Evolutionary conservation across 2,797 vertebrate genomes (phyloP).

Genomic region (Malacoraja senta): DNA sequence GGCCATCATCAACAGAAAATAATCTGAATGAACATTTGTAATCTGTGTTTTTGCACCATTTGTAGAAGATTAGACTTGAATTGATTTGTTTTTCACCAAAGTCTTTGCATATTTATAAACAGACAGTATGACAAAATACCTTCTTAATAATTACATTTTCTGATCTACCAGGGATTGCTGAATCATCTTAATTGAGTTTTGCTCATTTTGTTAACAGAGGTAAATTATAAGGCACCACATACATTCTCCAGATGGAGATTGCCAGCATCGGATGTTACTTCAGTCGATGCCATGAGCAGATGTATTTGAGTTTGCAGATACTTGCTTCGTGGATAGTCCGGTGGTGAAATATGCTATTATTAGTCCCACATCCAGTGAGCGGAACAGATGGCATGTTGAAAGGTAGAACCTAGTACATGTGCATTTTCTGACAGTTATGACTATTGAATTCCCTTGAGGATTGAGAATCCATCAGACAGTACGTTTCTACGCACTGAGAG

Average conservation of each 20-base stretch:
- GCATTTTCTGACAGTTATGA: conserved; percentile 18
- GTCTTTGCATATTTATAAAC: background rate
- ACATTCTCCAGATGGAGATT: background rate
- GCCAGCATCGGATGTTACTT: background rate
- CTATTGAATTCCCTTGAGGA: background rate
- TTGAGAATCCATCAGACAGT: conserved; percentile 3
- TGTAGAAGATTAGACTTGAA: background rate
- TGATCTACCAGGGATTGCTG: background rate
- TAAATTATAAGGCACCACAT: background rate
- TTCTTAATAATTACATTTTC: background rate
- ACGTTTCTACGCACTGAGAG: background rate
- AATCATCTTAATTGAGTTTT: background rate
- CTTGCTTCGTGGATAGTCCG: background rate
- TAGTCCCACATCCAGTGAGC: background rate
- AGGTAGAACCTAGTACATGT: background rate
- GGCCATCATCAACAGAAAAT: background rate
- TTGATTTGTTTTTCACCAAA: background rate
- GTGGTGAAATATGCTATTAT: background rate
- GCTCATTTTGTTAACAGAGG: background rate
- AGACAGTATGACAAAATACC: background rate
- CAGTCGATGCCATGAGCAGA: background rate
- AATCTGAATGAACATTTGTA: background rate
- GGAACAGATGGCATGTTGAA: conserved; percentile 10
- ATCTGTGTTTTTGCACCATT: no score
- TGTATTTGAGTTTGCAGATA: background rate